Conservation (phyloP, 2,797 vertebrate genomes). For the Picus viridis region DNA sequence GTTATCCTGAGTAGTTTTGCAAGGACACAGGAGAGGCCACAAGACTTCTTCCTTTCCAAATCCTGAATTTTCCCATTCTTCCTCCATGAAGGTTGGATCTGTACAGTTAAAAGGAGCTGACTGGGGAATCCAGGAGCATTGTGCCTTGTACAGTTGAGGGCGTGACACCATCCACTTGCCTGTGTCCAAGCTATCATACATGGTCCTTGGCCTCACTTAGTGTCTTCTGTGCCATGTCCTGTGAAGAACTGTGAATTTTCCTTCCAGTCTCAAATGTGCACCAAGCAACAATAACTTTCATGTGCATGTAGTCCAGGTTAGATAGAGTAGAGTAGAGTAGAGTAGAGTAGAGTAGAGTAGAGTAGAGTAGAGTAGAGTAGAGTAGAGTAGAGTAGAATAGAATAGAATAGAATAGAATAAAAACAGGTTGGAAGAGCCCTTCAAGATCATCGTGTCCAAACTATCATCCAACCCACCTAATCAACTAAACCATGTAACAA, state of each 20-base stretch:
- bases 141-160: accelerated
- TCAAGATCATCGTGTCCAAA: no score
- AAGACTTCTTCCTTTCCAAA: not conserved
- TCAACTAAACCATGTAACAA: no score
- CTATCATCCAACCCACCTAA: no score
- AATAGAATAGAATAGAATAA: no score
- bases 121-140: not conserved
- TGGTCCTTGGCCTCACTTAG: not conserved
- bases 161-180: not conserved
- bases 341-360: no score
- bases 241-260: not conserved
- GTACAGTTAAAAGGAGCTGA: not conserved
- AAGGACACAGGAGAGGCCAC: not conserved
- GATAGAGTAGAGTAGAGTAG: no score
- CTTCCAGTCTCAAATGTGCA: not conserved
- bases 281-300: not conserved
- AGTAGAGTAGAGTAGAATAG: no score
- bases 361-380: no score
- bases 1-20: not conserved
- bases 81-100: not conserved
- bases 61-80: not conserved
- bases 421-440: no score
- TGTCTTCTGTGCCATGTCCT: not conserved
- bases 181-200: not conserved
- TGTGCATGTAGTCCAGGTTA: not conserved